Evolutionary conservation across 2,888 invertebrate genomes (phyloP), one percentile per base, ranked within the genome.

Genomic region (Diloba caeruleocephala): DNA sequence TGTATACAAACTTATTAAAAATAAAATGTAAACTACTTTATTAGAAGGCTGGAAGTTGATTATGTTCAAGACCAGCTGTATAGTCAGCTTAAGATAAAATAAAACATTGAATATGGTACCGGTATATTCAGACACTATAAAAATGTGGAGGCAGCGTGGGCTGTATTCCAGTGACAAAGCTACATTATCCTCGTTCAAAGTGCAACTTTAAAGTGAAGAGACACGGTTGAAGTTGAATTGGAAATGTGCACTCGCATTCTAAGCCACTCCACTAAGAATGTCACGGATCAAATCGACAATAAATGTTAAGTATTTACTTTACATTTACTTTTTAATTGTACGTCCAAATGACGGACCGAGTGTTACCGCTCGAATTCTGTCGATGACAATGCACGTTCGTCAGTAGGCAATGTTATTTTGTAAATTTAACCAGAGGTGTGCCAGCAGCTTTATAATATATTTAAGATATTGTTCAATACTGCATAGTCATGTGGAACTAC

Each of bases 291-390:
- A 90, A 88, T 87, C 81, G 86, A 86, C 89, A 87, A 85, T 87
- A 88, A 85, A 84, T 80, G 79, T 86, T 78, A 78, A 90, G 90
- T 92, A 89, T 92, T 92, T 92, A 90, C 87, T 89, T 91, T 87
- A 86, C 81, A 89, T 90, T 89, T 89, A 89, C 88, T 85, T 85
- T 82, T 88, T 88, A 89, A 90, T 89, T 87, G 87, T 88, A 76
- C 71, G 79, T 76, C 73, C 76, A 76, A 79, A 81, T 79, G 85
- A 82, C 74, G 74, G 77, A 45, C 64, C 75, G 76, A 74, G 78
- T 77, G 83, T 74, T 76, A n/a, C n/a, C 81, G 82, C 79, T 85
- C 81, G 84, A 81, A 84, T 84, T 83, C 83, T 71, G 75, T 81
- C 72, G 73, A 85, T 90, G 90, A 89, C 90, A 84, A 82, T 76